Base-by-base conservation (phyloP, 2,888 invertebrate genomes). In the Crepidodera aurea region DNA sequence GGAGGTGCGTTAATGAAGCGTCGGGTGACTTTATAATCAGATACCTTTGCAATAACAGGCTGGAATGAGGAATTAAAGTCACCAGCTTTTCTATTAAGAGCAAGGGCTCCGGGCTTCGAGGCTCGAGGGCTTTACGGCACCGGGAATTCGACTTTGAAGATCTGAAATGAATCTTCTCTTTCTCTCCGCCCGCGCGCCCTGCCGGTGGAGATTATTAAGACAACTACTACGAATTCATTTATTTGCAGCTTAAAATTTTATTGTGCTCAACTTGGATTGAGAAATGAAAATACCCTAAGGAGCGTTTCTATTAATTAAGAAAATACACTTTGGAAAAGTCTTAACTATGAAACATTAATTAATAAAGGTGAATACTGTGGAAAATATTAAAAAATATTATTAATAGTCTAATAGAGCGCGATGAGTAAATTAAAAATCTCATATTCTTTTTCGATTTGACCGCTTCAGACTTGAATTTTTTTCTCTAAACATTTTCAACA, bases 1-100 rank as follows among this genome's bases (percentile, higher is more conserved):
- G 54, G 61, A 60, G 67, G 62, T 68, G 65, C 70, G 67, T 69
- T 72, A 70, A 72, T 69, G 71, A 71, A 71, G 65, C 65, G 60
- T 57, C 54, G 27, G 62, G 56, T 61, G 65, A 67, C 68, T 67
- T 59, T 62, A 64, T 69, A 67, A 72, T 65, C 64, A 69, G 69
- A 69, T 69, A 67, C 60, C 64, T 64, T 63, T 62, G 60, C 62
- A 56, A 60, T 54, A 50, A 15, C 59, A 40, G 62, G 15, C 51
- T 59, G 63, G 60, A 69, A 66, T 68, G 66, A 62, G 67, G 64
- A 67, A 62, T 68, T 67, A 64, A 67, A 66, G 67, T 62, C 62
- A 53, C 53, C 59, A 16, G 44, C 44, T 48, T 48, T 48, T 48
- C 48, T 48, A 48, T 48, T 48, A 27, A 48, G 27, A 48, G 48